A percentile compares a stretch with the other conserved stretches of the same genome.
Conservation (phyloP, 64 coral and sea anemone species). For the Pachyseris speciosa region DNA sequence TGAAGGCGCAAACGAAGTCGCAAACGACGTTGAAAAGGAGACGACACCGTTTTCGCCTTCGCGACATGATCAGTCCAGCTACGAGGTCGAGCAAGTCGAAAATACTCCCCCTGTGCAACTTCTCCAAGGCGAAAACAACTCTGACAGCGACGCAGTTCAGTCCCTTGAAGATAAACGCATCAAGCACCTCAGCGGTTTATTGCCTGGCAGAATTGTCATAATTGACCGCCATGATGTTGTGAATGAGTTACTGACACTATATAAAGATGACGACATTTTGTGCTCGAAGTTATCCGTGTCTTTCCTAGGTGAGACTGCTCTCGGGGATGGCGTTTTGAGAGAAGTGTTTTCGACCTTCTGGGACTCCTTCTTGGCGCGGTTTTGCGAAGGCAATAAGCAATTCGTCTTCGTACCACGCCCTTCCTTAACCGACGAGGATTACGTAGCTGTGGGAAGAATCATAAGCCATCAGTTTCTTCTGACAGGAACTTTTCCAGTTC, state of each 20-base stretch:
- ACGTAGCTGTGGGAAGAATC: conserved; percentile 48
- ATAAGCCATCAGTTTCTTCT: conserved; percentile 57
- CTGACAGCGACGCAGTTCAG: no score
- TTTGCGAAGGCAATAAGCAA: conserved; percentile 48
- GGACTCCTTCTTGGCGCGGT: conserved; percentile 31
- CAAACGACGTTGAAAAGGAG: no score
- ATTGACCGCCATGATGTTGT: neutral
- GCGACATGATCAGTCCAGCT: no score
- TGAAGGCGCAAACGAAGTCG: no score
- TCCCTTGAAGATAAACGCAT: no score
- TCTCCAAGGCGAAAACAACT: no score
- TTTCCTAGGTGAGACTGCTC: conserved; percentile 47
- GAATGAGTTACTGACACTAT: neutral
- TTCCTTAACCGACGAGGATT: conserved; percentile 20
- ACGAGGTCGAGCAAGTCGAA: no score
- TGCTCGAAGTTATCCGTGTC: neutral
- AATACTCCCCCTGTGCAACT: no score
- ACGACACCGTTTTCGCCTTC: no score
- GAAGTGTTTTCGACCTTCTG: conserved; percentile 59
- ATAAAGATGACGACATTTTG: conserved; percentile 39
- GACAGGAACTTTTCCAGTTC: conserved; percentile 64
- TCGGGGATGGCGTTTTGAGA: conserved; percentile 49
- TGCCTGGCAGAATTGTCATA: neutral
- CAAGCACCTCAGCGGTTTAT: no score
- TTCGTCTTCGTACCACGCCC: conserved; percentile 17